These are phyloP conservation scores for Silurus aristotelis DNA, from an alignment of 2,797 vertebrate genomes.

Conservation along the genomic window DNA sequence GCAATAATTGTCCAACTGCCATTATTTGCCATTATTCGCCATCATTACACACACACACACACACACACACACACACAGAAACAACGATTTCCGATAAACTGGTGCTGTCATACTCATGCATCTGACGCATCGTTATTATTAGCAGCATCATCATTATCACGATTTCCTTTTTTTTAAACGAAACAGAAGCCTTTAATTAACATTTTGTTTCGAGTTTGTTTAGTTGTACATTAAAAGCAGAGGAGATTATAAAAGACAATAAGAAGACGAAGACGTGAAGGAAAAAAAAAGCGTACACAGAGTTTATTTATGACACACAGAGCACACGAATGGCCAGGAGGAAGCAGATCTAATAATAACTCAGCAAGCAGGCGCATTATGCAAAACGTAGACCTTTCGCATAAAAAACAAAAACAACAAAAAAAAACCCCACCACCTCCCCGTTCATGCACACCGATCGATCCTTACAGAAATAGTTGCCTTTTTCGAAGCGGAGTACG, in stretches of 20 bases:
- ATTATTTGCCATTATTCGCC: background rate
- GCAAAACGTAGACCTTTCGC: constrained; percentile 83
- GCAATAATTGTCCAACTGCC: background rate
- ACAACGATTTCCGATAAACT: constrained; percentile 55
- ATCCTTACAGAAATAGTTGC: constrained; percentile 60
- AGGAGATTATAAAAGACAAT: background rate
- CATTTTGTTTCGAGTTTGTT: constrained; percentile 51
- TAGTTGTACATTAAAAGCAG: constrained; percentile 68
- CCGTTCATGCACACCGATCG: constrained; percentile 45
- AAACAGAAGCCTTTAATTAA: constrained; percentile 42
- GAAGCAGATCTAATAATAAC: constrained; percentile 76
- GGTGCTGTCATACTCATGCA: constrained; percentile 75
- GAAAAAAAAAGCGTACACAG: constrained; percentile 74
- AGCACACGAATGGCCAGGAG: constrained; percentile 82
- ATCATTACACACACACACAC: too few relatives aligned
- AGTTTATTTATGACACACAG: constrained; percentile 93
- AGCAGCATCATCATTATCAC: constrained; percentile 62
- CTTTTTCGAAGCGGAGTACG: constrained; percentile 44
- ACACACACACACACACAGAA: constrained; percentile 44
- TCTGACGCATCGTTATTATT: constrained; percentile 64
- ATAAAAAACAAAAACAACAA: background rate
- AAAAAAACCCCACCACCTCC: constrained; percentile 18
- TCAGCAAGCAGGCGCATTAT: constrained; percentile 89
- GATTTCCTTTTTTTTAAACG: constrained; percentile 46
- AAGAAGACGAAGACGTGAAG: constrained; percentile 60